Conservation (phyloP, 2,888 invertebrate species). For the Bellardia pandia region DNA sequence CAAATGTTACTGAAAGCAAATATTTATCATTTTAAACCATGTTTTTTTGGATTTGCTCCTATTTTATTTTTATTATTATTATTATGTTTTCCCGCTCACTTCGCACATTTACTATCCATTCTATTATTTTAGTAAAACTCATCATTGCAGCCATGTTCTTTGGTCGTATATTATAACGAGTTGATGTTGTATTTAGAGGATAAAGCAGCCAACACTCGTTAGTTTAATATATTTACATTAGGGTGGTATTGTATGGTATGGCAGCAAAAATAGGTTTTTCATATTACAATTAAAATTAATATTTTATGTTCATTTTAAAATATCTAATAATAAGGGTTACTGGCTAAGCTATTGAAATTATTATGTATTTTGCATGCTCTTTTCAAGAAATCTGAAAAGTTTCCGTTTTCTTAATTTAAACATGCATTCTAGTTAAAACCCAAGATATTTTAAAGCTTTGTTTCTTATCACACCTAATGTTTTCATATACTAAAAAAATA, state of each 20-base stretch:
- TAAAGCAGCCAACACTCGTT: conserved; percentile 39
- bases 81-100: conserved; percentile 25
- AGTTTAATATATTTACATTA: background rate
- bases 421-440: too few relatives aligned
- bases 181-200: conserved; percentile 36
- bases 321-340: too few relatives aligned
- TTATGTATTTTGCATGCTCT: too few relatives aligned
- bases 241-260: too few relatives aligned
- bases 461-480: too few relatives aligned
- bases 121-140: conserved; percentile 44
- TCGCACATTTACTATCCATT: conserved; percentile 6
- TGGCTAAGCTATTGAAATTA: too few relatives aligned
- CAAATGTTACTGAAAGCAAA: conserved; percentile 58
- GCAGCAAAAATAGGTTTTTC: too few relatives aligned
- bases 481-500: conserved; percentile 3
- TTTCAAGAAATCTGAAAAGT: too few relatives aligned
- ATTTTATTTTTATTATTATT: conserved; percentile 8
- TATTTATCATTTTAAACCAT: conserved; percentile 68
- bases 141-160: conserved; percentile 53
- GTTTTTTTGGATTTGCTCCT: conserved; percentile 34
- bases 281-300: too few relatives aligned
- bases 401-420: too few relatives aligned
- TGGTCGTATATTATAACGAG: conserved; percentile 45
- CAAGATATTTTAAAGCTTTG: too few relatives aligned
- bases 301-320: too few relatives aligned